Conservation (phyloP, 2,113 vertebrate species). For the Mirza zaza region DNA sequence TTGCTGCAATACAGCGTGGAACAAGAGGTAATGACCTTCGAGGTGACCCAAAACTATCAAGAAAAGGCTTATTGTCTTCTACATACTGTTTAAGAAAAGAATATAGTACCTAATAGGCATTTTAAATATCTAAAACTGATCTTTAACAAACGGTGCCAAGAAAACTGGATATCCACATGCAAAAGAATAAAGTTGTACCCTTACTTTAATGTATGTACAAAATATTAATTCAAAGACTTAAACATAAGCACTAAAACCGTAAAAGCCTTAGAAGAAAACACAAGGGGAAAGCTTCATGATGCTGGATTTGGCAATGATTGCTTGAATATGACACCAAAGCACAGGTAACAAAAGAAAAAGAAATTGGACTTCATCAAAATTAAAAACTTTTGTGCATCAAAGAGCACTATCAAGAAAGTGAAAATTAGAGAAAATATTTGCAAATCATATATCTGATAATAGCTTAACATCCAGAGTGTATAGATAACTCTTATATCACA, state of each 20-base stretch:
- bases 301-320: not conserved
- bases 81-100: not conserved
- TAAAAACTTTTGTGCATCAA: not conserved
- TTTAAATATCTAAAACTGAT: not conserved
- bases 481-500: not conserved
- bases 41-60: not conserved
- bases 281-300: not conserved
- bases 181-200: not conserved
- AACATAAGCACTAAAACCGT: not conserved
- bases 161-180: not conserved
- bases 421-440: not conserved
- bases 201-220: not conserved
- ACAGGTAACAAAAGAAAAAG: not conserved
- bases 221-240: not conserved
- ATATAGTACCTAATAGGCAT: not conserved
- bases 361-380: not conserved
- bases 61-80: not conserved
- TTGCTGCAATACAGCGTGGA: not conserved
- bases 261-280: not conserved
- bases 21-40: not conserved
- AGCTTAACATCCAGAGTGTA: not conserved
- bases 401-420: not conserved
- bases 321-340: not conserved
- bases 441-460: not conserved
- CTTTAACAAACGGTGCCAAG: not conserved